Conservation (phyloP, 2,113 vertebrate genomes). For the Helogale parvula region DNA sequence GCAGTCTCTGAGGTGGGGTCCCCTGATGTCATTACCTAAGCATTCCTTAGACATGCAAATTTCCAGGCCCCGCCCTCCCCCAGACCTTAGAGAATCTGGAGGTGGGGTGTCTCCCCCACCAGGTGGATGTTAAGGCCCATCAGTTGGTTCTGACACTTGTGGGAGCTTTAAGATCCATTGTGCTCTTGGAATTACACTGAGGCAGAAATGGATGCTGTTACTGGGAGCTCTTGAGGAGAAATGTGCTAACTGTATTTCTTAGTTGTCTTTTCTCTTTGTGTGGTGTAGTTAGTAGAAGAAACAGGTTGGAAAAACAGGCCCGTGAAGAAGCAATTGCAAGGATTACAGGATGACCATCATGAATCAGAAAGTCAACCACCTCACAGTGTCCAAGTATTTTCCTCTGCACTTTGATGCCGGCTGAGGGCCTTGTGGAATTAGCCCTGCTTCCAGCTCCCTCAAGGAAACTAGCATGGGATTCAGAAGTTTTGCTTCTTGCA, state of each 20-base stretch:
- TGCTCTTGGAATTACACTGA: neutral
- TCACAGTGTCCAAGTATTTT: neutral
- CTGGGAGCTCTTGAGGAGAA: neutral
- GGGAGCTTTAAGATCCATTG: neutral
- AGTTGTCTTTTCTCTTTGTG: neutral
- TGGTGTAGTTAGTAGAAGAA: neutral
- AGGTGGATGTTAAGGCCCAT: neutral
- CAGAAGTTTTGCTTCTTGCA: neutral
- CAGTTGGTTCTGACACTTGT: neutral
- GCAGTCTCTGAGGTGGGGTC: neutral
- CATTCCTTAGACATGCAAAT: neutral
- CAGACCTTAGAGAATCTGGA: neutral
- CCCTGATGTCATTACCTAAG: neutral
- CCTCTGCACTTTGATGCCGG: neutral
- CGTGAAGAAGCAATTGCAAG: neutral
- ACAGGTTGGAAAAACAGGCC: neutral
- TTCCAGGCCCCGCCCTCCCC: rapidly evolving
- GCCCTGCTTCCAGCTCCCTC: neutral
- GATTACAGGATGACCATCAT: neutral
- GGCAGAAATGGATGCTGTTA: neutral
- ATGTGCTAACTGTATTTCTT: neutral
- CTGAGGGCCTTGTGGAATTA: neutral
- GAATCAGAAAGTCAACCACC: neutral
- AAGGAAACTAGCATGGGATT: neutral
- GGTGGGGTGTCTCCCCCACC: neutral